Base-by-base conservation (phyloP, 2,113 vertebrate species). In the Chaetodon trifascialis region DNA sequence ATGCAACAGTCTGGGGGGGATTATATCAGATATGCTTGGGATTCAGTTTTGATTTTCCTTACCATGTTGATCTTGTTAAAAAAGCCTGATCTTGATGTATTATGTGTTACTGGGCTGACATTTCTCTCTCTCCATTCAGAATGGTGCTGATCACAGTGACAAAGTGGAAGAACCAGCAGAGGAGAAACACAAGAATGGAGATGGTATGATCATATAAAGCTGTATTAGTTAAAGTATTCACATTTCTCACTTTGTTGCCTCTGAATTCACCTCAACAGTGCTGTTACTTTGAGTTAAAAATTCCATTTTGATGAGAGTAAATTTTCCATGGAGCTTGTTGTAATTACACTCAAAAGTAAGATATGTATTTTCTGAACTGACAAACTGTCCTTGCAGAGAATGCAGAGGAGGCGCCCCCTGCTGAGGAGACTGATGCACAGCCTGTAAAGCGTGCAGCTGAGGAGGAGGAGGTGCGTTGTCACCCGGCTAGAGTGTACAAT, bases 361-460 rank as follows among this genome's bases (percentile, higher is more conserved):
- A 16, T 14, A 65, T 73, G 34, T 52, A 30, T 62, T 68, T 84
- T 76, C 52, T 88, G 5, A 88, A 80, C 34, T 85, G 51, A 47
- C 36, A 40, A 71, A 73, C 79, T 88, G 74, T 87, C 34, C 40
- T 79, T 77, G 49, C 84, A 93, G 95, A 56, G 17, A 88, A 93
- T 1, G 94, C 67, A 73, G 92, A 95, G 73, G 91, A 91, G 87
- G 93, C 82, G 91, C 91, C 92, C 92, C 93, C 92, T 89, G 93
- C 91, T 88, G 94, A 94, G 54, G 90, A 95, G 71, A 88, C 87
- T 52, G 95, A 96, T 23, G 94, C 87, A 83, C 93, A 93, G 86
- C 92, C 95, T 12, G 95, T 93, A 88, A 96, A 96, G 89, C 96
- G 96, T 82, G 90, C 95, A 44, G 96, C 95, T 59, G 95, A 94